A percentile compares a stretch with the other conserved stretches of the same genome.
These are phyloP conservation scores for Mellilla xanthometata DNA, from an alignment of 2,888 invertebrate genomes.

Conservation along the genomic window DNA sequence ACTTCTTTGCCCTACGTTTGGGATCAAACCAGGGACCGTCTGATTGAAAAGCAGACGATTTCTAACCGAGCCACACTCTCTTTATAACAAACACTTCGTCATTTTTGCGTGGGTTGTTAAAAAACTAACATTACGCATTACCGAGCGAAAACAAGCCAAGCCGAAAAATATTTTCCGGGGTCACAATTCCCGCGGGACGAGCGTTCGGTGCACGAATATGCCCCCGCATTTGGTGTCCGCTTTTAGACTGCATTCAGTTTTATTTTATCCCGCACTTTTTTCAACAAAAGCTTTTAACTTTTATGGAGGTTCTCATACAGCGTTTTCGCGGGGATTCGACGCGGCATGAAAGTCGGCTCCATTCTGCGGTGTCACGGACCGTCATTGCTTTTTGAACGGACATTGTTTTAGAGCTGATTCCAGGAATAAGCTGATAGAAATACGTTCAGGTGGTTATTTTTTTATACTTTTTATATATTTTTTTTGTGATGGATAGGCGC, in stretches of 20 bases:
- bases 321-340: conserved; percentile 59
- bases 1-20: too few relatives aligned
- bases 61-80: too few relatives aligned
- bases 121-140: conserved; percentile 46
- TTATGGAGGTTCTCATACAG: conserved; percentile 64
- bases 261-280: conserved; percentile 67
- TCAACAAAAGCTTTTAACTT: conserved; percentile 77
- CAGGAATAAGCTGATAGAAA: not conserved
- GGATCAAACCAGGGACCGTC: too few relatives aligned
- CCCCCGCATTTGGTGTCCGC: conserved; percentile 54
- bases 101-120: too few relatives aligned
- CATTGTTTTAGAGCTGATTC: conserved; percentile 3
- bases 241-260: conserved; percentile 63
- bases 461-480: too few relatives aligned
- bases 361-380: conserved; percentile 16
- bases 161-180: conserved; percentile 56
- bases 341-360: conserved; percentile 27
- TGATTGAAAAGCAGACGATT: too few relatives aligned
- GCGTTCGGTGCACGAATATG: conserved; percentile 50
- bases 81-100: too few relatives aligned
- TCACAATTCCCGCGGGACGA: conserved; percentile 65
- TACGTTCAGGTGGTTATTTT: too few relatives aligned
- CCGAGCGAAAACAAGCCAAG: conserved; percentile 39
- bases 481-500: too few relatives aligned
- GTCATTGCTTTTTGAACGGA: conserved; percentile 2